Percentiles rank a stretch among this genome's conserved stretches.
These are phyloP conservation scores for Drosophila maculinotata DNA, from an alignment of 2,888 invertebrate genomes.

Conservation along the genomic window DNA sequence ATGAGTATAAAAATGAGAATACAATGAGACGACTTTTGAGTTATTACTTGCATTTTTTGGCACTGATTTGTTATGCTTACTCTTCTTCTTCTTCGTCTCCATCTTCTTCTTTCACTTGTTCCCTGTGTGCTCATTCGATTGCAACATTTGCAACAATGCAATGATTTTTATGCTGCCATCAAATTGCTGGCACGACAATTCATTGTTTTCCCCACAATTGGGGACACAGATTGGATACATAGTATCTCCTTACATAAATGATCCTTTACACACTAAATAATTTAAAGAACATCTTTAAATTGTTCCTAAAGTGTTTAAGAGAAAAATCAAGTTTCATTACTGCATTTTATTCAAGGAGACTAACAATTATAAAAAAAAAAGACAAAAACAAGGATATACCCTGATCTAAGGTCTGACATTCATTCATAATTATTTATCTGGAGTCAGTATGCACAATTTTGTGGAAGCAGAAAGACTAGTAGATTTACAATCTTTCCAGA, in stretches of 20 bases:
- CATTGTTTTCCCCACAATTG: constrained; percentile 37
- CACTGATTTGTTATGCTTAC: constrained; percentile 64
- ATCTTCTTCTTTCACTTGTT: constrained; percentile 4
- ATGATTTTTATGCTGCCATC: constrained; percentile 70
- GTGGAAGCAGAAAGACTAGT: too few species aligned
- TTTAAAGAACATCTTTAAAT: constrained; percentile 1
- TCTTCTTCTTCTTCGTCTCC: background rate
- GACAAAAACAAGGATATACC: too few species aligned
- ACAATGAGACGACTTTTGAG: constrained; percentile 68
- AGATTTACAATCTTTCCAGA: too few species aligned
- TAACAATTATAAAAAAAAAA: too few species aligned
- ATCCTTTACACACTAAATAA: background rate
- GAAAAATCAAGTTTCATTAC: too few species aligned
- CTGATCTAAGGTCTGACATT: too few species aligned
- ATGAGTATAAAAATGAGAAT: constrained; percentile 66
- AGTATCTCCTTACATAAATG: constrained; percentile 32
- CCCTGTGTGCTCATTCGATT: constrained; percentile 34
- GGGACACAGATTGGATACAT: constrained; percentile 11
- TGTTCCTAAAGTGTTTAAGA: background rate
- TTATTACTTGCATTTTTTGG: constrained; percentile 70
- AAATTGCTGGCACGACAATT: constrained; percentile 48
- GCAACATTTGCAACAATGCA: constrained; percentile 71
- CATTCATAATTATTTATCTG: too few species aligned
- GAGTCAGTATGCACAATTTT: too few species aligned
- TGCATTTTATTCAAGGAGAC: too few species aligned